Base-by-base conservation (phyloP, 2,113 vertebrate genomes). In the Etia nguti region DNA sequence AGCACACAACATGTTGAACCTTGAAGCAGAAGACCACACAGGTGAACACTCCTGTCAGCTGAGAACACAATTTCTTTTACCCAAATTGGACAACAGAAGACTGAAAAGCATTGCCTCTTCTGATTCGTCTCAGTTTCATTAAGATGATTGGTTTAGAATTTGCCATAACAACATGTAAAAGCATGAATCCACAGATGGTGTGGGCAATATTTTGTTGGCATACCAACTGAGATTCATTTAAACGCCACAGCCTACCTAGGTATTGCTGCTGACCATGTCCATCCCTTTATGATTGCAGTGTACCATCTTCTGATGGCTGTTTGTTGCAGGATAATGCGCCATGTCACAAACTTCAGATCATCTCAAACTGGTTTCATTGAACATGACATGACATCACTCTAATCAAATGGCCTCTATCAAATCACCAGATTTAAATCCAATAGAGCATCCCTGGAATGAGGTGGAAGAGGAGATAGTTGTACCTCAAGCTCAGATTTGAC, bases 321-420 rank as follows among this genome's bases (percentile, higher is more conserved):
- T 68, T 68, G 34, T 68, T 22, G 34, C 43, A 48, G 68, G 68
- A 48, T 20, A 3, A 29, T 0, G 2, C 9, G 3, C 41, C 6
- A 11, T 29, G 68, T 48, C 41, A 75, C 41, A 75, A 75, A 2
- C 22, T 13, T 73, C 41, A 26, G 5, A 73, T 46, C 12, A 26
- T 0, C 68, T 73, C 62, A 70, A 0, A 43, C 62, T 1, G 36
- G n/a, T 70, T 41, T 70, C 3, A 38, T n/a, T 68, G 36, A 41
- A 68, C 62, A 68, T 41, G 62, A 68, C 2, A 68, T 22, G 11
- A 22, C 20, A 11, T 41, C 36, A 68, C 10, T 13, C 34, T 68
- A 68, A n/a, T 68, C 34, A 38, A 41, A 73, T 0, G 68, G 22
- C 22, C 68, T 46, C 38, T 16, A 46, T 24, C 60, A 65, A 73